Conservation (phyloP, 35 echinoderm and acorn worm species). For the Ophiothrix spiculata region DNA sequence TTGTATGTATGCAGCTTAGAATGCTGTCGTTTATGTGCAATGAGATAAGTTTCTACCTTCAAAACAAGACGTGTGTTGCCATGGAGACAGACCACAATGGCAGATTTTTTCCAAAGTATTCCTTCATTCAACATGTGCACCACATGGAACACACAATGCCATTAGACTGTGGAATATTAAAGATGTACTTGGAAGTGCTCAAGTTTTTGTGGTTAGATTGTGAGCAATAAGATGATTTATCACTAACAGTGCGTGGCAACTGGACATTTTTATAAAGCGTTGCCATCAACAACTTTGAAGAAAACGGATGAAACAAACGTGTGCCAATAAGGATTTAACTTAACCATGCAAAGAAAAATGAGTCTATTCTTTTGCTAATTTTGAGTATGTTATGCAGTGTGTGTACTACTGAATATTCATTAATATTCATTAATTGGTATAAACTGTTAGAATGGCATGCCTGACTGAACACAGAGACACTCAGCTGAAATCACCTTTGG, state of each 20-base stretch:
- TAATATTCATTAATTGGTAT: no score
- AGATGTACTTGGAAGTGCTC: background rate
- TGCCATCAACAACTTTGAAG: background rate
- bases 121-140: background rate
- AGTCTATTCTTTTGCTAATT: conserved; percentile 7
- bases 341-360: conserved; percentile 3
- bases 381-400: conserved; percentile 15
- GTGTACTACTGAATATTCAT: no score
- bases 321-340: background rate
- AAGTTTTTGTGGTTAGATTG: no score
- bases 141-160: background rate
- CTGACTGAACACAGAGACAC: background rate
- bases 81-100: background rate
- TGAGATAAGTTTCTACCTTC: background rate
- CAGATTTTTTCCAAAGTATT: background rate
- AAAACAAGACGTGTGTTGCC: background rate
- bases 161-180: background rate
- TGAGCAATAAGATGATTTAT: no score
- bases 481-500: background rate
- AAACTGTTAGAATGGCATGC: background rate
- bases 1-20: conserved; percentile 2
- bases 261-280: background rate
- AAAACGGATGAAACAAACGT: background rate
- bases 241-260: no score
- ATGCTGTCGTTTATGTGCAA: background rate